These are phyloP conservation scores for Anoplopoma fimbria DNA, from an alignment of 2,113 vertebrate species.

Conservation along the genomic window DNA sequence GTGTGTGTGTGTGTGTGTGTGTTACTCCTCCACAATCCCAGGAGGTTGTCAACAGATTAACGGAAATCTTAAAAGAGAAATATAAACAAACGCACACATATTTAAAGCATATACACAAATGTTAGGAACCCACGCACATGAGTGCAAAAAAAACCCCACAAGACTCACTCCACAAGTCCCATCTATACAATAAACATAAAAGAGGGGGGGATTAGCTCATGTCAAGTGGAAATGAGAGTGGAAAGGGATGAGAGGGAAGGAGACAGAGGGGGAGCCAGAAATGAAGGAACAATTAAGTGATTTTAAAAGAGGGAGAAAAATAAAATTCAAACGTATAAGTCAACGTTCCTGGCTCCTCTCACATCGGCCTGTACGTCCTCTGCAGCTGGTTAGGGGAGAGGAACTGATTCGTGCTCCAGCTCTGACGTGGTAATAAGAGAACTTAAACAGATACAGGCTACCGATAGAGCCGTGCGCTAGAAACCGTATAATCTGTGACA, in stretches of 20 bases:
- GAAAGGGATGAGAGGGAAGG: conserved; percentile 27
- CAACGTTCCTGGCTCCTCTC: conserved; percentile 19
- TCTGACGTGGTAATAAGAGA: conserved; percentile 63
- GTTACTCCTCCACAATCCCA: conserved; percentile 29
- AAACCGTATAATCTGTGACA: conserved; percentile 47
- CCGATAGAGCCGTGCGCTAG: conserved; percentile 22
- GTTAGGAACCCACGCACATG: conserved; percentile 1
- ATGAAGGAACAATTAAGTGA: conserved; percentile 1
- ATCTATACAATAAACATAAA: conserved; percentile 66
- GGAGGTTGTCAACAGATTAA: conserved; percentile 37
- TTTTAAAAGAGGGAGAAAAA: conserved; percentile 1
- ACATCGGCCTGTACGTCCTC: conserved; percentile 59
- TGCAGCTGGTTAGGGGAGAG: conserved; percentile 59
- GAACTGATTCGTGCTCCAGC: conserved; percentile 56
- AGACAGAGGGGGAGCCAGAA: conserved; percentile 12
- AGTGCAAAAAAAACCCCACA: conserved; percentile 40
- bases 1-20: background rate
- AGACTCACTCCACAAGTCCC: conserved; percentile 43
- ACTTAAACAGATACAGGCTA: conserved; percentile 61
- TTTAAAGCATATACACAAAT: conserved; percentile 2
- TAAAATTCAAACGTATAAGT: conserved; percentile 5
- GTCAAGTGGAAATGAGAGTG: conserved; percentile 28
- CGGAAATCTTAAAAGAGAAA: conserved; percentile 26
- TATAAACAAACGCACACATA: background rate
- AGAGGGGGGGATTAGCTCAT: conserved; percentile 45